Evolutionary conservation across 53 echinoderm and acorn worm genomes (phyloP).

Genomic region (Astropecten irregularis): DNA sequence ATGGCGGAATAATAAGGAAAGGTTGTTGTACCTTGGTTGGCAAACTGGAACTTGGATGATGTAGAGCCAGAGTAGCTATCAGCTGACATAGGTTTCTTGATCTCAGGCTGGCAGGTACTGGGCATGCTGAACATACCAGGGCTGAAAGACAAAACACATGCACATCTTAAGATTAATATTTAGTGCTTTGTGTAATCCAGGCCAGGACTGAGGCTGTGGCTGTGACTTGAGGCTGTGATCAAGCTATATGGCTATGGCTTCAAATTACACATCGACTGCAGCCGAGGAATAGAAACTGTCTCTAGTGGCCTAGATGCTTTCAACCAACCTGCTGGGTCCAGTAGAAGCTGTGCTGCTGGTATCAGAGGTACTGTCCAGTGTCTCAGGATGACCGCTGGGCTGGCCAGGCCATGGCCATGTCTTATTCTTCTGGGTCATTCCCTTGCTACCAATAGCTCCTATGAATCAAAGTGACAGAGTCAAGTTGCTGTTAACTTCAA

Average conservation of each 20-base stretch:
- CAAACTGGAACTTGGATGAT: constrained; percentile 42
- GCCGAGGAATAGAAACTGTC: too few species aligned
- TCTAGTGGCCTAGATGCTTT: too few species aligned
- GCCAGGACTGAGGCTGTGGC: too few species aligned
- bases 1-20: too few species aligned
- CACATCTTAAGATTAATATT: too few species aligned
- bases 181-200: too few species aligned
- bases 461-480: neutral
- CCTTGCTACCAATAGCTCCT: constrained; percentile 89
- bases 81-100: constrained; percentile 31
- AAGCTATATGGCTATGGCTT: too few species aligned
- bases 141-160: neutral
- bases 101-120: constrained; percentile 25
- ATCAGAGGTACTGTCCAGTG: constrained; percentile 72
- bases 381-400: constrained; percentile 21
- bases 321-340: constrained; percentile 68
- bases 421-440: constrained; percentile 53
- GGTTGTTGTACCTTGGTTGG: constrained; percentile 35
- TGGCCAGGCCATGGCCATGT: constrained; percentile 54
- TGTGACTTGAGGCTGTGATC: too few species aligned
- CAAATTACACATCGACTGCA: too few species aligned
- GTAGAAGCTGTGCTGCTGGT: constrained; percentile 86
- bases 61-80: constrained; percentile 11
- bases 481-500: neutral
- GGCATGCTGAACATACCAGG: constrained; percentile 42